Conservation (phyloP, 2,797 vertebrate genomes). For the Enteromius paludinosus region DNA sequence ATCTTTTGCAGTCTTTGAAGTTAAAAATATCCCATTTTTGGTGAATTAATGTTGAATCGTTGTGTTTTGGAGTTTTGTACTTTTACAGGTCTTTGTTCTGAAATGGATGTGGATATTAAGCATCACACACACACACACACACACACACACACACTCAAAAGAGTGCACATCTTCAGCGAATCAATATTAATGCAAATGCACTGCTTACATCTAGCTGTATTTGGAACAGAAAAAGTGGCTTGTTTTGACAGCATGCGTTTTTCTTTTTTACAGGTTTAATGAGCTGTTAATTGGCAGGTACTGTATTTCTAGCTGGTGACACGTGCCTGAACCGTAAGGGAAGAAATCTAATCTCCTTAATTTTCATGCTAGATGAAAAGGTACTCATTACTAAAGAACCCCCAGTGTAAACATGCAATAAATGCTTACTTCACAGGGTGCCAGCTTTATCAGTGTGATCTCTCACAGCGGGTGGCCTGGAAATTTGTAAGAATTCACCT, state of each 20-base stretch:
- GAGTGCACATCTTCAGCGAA: conserved; percentile 39
- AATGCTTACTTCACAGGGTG: not conserved
- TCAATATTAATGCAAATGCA: conserved; percentile 32
- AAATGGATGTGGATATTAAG: conserved; percentile 22
- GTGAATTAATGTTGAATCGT: not conserved
- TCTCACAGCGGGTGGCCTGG: not conserved
- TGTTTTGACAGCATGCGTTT: not conserved
- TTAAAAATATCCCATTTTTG: not conserved
- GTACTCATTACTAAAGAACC: not conserved
- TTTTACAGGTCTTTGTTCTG: conserved; percentile 9
- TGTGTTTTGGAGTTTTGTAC: not conserved
- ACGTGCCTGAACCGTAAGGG: not conserved
- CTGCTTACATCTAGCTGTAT: not conserved
- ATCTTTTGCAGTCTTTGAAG: conserved; percentile 2
- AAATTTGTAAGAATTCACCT: not conserved
- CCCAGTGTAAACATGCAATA: not conserved
- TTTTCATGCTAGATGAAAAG: not conserved
- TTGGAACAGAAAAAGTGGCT: not conserved
- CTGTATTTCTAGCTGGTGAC: not conserved
- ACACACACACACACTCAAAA: not conserved
- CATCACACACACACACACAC: not conserved
- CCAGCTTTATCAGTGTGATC: conserved; percentile 12
- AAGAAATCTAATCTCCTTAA: not conserved
- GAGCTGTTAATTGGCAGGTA: conserved; percentile 17
- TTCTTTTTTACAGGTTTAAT: conserved; percentile 17